Base-by-base conservation (phyloP, 2,797 vertebrate genomes). In the Glossophaga mutica region DNA sequence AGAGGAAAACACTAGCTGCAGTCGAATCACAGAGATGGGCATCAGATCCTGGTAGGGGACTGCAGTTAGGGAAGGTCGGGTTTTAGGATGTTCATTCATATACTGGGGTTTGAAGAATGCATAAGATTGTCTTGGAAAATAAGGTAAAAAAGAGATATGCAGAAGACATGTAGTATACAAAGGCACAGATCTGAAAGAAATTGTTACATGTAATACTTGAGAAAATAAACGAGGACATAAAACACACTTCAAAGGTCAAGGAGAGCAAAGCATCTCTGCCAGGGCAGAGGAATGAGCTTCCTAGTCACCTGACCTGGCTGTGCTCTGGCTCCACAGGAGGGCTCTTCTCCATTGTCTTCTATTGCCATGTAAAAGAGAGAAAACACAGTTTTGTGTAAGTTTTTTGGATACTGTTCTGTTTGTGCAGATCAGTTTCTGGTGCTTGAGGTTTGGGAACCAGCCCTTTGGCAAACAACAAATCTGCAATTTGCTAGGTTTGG, bases 121-220 rank as follows among this genome's bases (percentile, higher is more conserved):
- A 44, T 18, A 65, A 18, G 18, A 67, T 67, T 90, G n/a, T 37
- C 19, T 81, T 73, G 26, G 39, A 76, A 95, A 81, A 84, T 65
- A 73, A 70, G 70, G 26, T 62, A 34, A 26, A 73, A 74, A 71
- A 42, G 4, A 78, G 52, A 32, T 24, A 42, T 76, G 50, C 12
- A 48, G 32, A 83, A 9, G 21, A 12, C 87, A 87, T 48, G 15
- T 8, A 76, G 62, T 91, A 52, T 73, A 15, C 24, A 79, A 50
- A 68, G 37, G 32, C 29, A 65, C 19, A 83, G 18, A 55, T 87
- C 34, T 39, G 81, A 81, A 67, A 82, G 32, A 90, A 10, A 73
- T 34, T 46, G n/a, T 87, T 42, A 46, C 32, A 1, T 15, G 37
- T 16, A 24, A 16, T 50, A 46, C 44, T 50, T 48, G 76, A 85